Conservation (phyloP, 2,888 invertebrate genomes). For the Drosophila meridionalis region DNA sequence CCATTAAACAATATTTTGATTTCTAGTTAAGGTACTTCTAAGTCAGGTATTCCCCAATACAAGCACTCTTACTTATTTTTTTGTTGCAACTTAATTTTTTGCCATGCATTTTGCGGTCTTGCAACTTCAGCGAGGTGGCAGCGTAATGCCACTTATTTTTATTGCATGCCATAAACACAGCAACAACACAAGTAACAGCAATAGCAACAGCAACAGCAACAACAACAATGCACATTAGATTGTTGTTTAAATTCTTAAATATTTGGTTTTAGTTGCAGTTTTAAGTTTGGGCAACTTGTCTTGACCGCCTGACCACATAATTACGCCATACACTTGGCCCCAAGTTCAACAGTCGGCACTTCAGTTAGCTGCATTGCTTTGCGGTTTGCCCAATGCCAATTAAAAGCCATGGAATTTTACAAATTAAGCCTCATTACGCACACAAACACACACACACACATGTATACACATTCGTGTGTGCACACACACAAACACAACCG, state of each 20-base stretch:
- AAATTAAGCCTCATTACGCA: slow-evolving; percentile 76
- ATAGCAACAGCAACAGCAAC: slow-evolving; percentile 27
- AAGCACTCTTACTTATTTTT: slow-evolving; percentile 2
- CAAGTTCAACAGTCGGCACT: slow-evolving; percentile 19
- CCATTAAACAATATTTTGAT: accelerated
- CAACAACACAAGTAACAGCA: slow-evolving; percentile 19
- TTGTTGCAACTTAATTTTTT: slow-evolving; percentile 60
- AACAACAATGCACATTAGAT: not conserved
- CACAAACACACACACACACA: slow-evolving; percentile 16
- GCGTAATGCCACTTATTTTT: slow-evolving; percentile 69
- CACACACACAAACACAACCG: slow-evolving; percentile 46
- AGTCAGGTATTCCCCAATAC: not conserved
- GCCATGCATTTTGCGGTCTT: slow-evolving; percentile 56
- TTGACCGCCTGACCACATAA: slow-evolving; percentile 71
- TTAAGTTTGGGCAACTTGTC: slow-evolving; percentile 26
- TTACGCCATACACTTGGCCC: slow-evolving; percentile 69
- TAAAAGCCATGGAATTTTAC: slow-evolving; percentile 75
- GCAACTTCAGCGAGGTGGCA: slow-evolving; percentile 59
- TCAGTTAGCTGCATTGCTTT: slow-evolving; percentile 51
- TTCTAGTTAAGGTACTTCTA: not conserved
- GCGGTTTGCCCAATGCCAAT: slow-evolving; percentile 72
- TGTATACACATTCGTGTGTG: not conserved
- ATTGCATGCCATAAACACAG: slow-evolving; percentile 59
- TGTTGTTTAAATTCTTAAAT: slow-evolving; percentile 36
- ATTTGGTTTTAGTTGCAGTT: slow-evolving; percentile 16